Evolutionary conservation across 2,888 invertebrate genomes (phyloP).

Genomic region (Osmoderma eremita): DNA sequence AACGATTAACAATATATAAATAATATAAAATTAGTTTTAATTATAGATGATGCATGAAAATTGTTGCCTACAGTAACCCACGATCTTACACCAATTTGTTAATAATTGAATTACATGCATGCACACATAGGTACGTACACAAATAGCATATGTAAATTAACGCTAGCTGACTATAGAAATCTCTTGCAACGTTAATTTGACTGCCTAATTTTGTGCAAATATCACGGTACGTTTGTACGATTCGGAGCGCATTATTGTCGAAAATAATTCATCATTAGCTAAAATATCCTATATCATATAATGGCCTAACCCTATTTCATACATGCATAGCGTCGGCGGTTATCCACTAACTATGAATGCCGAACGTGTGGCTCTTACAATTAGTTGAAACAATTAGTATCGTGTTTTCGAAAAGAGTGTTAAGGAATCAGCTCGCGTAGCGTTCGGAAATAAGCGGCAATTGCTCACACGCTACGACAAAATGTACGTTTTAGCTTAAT

Average conservation of each 20-base stretch:
- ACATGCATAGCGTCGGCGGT: neutral
- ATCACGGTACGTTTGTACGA: neutral
- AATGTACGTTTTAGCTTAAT: constrained; percentile 49
- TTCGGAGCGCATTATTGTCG: constrained; percentile 3
- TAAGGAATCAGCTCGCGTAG: constrained; percentile 33
- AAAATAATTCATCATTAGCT: constrained; percentile 25
- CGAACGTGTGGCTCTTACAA: constrained; percentile 8
- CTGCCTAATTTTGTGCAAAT: constrained; percentile 23
- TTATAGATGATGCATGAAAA: neutral
- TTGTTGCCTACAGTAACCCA: neutral
- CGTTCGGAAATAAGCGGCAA: constrained; percentile 30
- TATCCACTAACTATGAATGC: constrained; percentile 32
- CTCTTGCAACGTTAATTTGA: constrained; percentile 15
- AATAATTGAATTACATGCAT: constrained; percentile 14
- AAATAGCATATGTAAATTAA: constrained; percentile 20
- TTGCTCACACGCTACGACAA: constrained; percentile 42
- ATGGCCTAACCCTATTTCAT: too few species aligned
- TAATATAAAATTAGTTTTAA: too few species aligned
- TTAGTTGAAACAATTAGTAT: constrained; percentile 29
- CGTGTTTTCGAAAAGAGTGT: constrained; percentile 26
- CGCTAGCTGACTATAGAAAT: constrained; percentile 24
- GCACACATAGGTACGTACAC: too few species aligned
- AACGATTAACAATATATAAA: too few species aligned
- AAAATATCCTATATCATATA: constrained; percentile 23
- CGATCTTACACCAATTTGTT: neutral